Evolutionary conservation across 2,888 invertebrate genomes (phyloP), one percentile per base, ranked within the genome.

Genomic region (Metalampra italica): DNA sequence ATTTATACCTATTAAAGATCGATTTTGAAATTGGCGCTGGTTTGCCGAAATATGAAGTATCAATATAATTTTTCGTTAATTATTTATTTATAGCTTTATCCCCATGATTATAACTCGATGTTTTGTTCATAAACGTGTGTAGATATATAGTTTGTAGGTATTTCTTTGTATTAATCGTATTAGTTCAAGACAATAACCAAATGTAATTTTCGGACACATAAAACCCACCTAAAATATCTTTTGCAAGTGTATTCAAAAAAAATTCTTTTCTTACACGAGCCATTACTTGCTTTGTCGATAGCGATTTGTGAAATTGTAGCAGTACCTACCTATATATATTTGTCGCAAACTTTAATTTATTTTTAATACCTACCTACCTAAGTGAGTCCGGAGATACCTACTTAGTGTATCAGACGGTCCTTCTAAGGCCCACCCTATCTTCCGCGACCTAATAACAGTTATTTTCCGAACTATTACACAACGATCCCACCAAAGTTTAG

Each of bases 401-500:
- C n/a, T n/a, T n/a, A n/a, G n/a, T 22, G 5, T 22, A 22, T 3
- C 22, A 22, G 22, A 22, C 22, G 22, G 22, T 5, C 22, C 22
- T 22, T 22, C 22, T 22, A 22, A 3, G 22, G 22, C 22, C 22
- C n/a, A n/a, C n/a, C 2, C 5, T 22, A 3, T 22, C 22, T 22
- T 22, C 5, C 22, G 5, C 22, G 22, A 22, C 22, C 5, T 22
- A 22, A 3, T 22, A 22, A 3, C 22, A 32, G 2, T 36, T 36
- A 66, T 72, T 67, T 74, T 77, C 78, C 76, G 79, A 83, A 80
- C 78, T 78, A 77, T 74, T 75, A 75, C 73, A 80, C 72, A 81
- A 83, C 70, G 81, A 89, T 88, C 89, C 89, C 89, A 89, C 89
- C 89, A 89, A 89, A 89, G 88, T 67, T 81, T 88, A 89, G 83